Percentiles rank a stretch among this genome's conserved stretches.
Evolutionary conservation across 2,113 vertebrate genomes (phyloP).

Genomic region (Phycodurus eques): DNA sequence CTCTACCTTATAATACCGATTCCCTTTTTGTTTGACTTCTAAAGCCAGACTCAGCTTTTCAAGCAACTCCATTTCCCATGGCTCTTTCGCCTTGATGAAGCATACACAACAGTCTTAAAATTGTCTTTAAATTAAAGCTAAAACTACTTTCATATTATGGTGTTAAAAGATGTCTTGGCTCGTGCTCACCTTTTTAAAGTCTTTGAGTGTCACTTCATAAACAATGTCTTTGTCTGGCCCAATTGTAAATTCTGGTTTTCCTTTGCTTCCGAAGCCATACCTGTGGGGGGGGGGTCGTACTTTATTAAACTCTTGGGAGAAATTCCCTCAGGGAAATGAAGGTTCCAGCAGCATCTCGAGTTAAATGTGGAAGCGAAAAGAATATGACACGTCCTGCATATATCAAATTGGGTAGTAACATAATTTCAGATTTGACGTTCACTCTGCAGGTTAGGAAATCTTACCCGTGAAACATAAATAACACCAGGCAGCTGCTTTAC

Average conservation of each 20-base stretch:
- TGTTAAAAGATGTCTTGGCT: not conserved
- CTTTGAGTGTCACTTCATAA: constrained; percentile 90
- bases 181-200: constrained; percentile 87
- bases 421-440: not conserved
- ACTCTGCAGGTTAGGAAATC: not conserved
- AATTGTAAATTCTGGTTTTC: constrained; percentile 82
- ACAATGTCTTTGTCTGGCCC: constrained; percentile 83
- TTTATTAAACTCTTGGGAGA: no score
- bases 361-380: not conserved
- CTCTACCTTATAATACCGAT: constrained; percentile 88
- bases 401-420: not conserved
- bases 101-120: constrained; percentile 3
- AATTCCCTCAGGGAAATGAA: no score
- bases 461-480: not conserved
- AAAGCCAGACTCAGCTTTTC: constrained; percentile 86
- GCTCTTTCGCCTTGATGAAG: constrained; percentile 86
- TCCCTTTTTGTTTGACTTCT: constrained; percentile 89
- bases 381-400: not conserved
- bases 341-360: not conserved
- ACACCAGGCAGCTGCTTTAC: not conserved
- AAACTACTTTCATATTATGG: not conserved
- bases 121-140: not conserved
- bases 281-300: constrained; percentile 55
- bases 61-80: constrained; percentile 94
- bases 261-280: constrained; percentile 88